Base-by-base conservation (phyloP, 2,113 vertebrate genomes). In the Proterorhinus semilunaris region DNA sequence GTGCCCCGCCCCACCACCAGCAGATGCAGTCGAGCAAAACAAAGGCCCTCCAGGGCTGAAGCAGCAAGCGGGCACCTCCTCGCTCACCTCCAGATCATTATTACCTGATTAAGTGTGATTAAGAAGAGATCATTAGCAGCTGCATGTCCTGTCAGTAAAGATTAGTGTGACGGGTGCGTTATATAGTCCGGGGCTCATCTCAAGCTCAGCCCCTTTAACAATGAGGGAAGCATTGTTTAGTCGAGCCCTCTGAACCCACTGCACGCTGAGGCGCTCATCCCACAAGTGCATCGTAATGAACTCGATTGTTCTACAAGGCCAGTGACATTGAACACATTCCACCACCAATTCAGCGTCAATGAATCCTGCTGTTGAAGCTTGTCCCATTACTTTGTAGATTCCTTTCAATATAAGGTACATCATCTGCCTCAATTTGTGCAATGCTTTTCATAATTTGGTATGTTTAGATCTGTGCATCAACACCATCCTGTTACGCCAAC, bases 91-190 rank as follows among this genome's bases (percentile, higher is more conserved):
- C 66, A 84, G 90, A 90, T 93, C 92, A 91, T 93, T 92, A 93
- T 91, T 88, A 88, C 82, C 86, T 92, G 89, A 93, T 93, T 92
- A 92, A 88, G 86, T 86, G 84, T 90, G 92, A 93, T 93, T 92
- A 92, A 91, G 91, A 91, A 87, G 87, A 91, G 91, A 92, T 91
- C 90, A 92, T 92, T 92, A 93, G 87, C 89, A 91, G 91, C 91
- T 90, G 90, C 91, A 91, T 91, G 90, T 92, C 88, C 90, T 92
- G 92, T 93, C 92, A 92, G 82, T 91, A 92, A 86, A 71, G 82
- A 92, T 93, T 92, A 93, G 75, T 10, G 76, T 85, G 91, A 93
- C 68, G 89, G 79, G 81, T 83, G 87, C 83, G 79, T 90, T 91
- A 87, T 74, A 82, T 74, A 82, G 68, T 83, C 45, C 67, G 79